Evolutionary conservation across 1,140 invertebrate species (phyloP), one percentile per base, ranked within the genome.

Genomic region (Drosophila lacteicornis): DNA sequence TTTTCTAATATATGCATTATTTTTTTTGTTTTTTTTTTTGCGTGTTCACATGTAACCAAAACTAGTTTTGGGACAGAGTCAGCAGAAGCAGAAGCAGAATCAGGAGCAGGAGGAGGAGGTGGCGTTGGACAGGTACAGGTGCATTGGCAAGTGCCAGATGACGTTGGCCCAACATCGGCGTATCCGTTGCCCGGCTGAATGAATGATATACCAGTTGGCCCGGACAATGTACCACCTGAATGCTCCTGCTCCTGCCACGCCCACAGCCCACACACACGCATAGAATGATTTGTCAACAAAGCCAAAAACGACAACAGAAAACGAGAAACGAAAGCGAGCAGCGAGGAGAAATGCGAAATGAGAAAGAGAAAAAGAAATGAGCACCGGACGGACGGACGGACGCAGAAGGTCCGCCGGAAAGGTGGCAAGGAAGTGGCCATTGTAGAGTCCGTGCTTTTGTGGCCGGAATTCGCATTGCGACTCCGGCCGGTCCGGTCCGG

Each of bases 201-300:
- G 69, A 73, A 50, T 73, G 69, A 73, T 73, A 73, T 73, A 71
- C 69, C 69, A 73, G 69, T 73, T 73, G 67, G 53, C 67, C 36
- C n/a, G 67, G 67, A 73, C 69, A 59, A 59, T 73, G 50, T 50
- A 1, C 65, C 45, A 67, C 62, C 66, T 69, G 66, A 68, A 61
- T 67, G 68, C 51, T 56, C 17, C 30, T 36, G 33, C 33, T 11
- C 8, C n/a, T 13, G 43, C 67, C 69, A 38, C 46, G 30, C 30
- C 69, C 65, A 38, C 38, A 7, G 13, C 38, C 30, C 30, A 47
- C 33, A 30, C 27, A 58, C 60, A 58, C 74, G 42, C 45, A 75
- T 51, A 73, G 70, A 73, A 73, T 73, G 70, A 73, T 73, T 73
- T 73, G 70, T 73, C 70, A 73, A 73, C 69, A 73, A 73, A 71